Base-by-base conservation (phyloP, 2,113 vertebrate genomes). In the Sphaerodactylus townsendi region DNA sequence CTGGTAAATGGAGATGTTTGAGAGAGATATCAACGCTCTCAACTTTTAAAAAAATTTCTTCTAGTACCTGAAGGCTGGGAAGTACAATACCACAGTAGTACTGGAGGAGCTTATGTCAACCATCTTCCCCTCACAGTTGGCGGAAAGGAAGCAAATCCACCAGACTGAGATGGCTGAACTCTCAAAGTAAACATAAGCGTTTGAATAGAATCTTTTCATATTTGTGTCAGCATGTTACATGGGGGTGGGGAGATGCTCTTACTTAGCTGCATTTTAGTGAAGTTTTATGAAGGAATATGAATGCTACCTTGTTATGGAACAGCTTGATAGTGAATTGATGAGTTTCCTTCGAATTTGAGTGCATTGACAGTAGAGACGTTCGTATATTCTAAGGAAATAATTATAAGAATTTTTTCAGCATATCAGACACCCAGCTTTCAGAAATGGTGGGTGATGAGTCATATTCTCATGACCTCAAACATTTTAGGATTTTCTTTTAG, bases 31-130 rank as follows among this genome's bases (percentile, higher is more conserved):
- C 33, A 6, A 69, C 13, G 21, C 17, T 35, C 14, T 21, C 19
- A 37, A 35, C 39, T 37, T 69, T 37, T 19, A 19, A 35, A 17
- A 68, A 68, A 35, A 15, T 65, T 83, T 92, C 74, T 90, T 79
- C n/a, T 53, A 98, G 98, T 98, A 94, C 92, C 94, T 98, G 72
- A 97, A 95, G 92, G 97, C 95, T 92, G 96, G 97, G 92, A 97
- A 95, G 91, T 98, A 97, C 95, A 97, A 82, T 84, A 87, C 93
- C 83, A 98, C 97, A 0, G 82, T 94, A 84, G 82, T 97, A 85
- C 91, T 98, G 62, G 95, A 97, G 93, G 95, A 97, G 84, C 95
- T 98, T 88, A 96, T 97, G 95, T 89, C 88, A 65, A 90, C 79
- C 56, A 91, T 95, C 74, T 98, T 98, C 81, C 95, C 97, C 0